phyloP scores from a whole-genome alignment of 2,113 vertebrate genomes.

The Thomomys bottae region DNA sequence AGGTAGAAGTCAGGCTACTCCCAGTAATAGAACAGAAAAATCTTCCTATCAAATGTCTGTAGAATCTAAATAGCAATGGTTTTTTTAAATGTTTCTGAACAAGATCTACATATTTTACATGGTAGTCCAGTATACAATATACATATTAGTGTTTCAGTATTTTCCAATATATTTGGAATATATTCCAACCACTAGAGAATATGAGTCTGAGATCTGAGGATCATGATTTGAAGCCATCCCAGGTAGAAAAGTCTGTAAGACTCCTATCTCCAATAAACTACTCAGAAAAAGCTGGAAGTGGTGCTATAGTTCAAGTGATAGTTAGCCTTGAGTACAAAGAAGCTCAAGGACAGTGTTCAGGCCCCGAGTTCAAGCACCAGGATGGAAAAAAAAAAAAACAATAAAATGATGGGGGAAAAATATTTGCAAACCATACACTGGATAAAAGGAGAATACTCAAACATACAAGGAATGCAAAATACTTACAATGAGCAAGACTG shows the following conservation, averaged over 20 bases:
- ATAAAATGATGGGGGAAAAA: no score
- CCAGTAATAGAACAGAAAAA: neutral
- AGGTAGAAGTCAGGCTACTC: neutral
- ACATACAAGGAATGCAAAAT: no score
- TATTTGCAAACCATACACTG: neutral
- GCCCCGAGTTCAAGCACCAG: neutral
- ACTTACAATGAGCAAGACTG: no score
- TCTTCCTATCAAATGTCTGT: neutral
- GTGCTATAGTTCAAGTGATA: no score
- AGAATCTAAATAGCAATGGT: slow-evolving; percentile 44
- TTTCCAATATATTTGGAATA: neutral
- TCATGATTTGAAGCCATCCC: no score
- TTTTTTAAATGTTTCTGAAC: slow-evolving; percentile 12
- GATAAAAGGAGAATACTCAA: no score
- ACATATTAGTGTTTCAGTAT: neutral
- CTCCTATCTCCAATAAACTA: no score
- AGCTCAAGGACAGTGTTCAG: neutral
- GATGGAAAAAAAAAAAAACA: neutral
- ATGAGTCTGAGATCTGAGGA: no score
- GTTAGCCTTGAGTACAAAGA: no score
- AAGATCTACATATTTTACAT: neutral
- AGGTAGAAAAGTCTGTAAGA: no score
- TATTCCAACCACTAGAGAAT: neutral
- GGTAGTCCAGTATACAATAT: neutral
- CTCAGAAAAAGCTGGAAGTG: no score